A percentile compares a stretch with the other conserved stretches of the same genome.
Conservation (phyloP, 2,113 vertebrate species). For the Copsychus sechellarum region DNA sequence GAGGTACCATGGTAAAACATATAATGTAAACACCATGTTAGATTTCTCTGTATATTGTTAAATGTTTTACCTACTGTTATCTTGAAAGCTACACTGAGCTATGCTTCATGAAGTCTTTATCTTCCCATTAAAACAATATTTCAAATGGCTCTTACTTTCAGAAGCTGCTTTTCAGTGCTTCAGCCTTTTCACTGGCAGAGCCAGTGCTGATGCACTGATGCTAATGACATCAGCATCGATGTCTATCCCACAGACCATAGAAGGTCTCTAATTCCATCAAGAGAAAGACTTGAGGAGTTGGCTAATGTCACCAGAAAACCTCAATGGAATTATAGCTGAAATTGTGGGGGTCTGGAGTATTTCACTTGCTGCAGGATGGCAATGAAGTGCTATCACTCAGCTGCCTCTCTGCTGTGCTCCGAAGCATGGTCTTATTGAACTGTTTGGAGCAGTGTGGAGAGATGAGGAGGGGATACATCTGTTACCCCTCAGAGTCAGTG, state of each 20-base stretch:
- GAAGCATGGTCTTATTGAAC: background rate
- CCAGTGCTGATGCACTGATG: slow-evolving; percentile 11
- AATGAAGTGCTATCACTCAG: background rate
- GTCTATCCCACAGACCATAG: slow-evolving; percentile 42
- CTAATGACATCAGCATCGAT: slow-evolving; percentile 54
- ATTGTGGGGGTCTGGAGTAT: background rate
- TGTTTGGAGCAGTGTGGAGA: background rate
- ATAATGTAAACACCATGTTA: background rate
- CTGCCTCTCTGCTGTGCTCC: background rate
- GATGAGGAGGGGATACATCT: background rate
- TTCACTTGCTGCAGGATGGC: background rate
- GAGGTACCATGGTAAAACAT: background rate
- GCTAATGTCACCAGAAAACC: slow-evolving; percentile 58
- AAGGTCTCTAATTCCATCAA: slow-evolving; percentile 60
- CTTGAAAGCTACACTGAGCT: background rate
- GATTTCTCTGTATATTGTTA: background rate
- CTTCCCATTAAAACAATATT: background rate
- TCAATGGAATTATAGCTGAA: slow-evolving; percentile 25
- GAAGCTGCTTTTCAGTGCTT: slow-evolving; percentile 36
- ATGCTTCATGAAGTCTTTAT: background rate
- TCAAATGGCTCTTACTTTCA: slow-evolving; percentile 41
- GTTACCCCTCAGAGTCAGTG: background rate
- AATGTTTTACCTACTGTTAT: background rate
- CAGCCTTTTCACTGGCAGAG: background rate
- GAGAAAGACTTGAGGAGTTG: slow-evolving; percentile 38